Evolutionary conservation across 1,140 invertebrate species (phyloP), one percentile per base, ranked within the genome.

Genomic region (Rhynchophorus ferrugineus): DNA sequence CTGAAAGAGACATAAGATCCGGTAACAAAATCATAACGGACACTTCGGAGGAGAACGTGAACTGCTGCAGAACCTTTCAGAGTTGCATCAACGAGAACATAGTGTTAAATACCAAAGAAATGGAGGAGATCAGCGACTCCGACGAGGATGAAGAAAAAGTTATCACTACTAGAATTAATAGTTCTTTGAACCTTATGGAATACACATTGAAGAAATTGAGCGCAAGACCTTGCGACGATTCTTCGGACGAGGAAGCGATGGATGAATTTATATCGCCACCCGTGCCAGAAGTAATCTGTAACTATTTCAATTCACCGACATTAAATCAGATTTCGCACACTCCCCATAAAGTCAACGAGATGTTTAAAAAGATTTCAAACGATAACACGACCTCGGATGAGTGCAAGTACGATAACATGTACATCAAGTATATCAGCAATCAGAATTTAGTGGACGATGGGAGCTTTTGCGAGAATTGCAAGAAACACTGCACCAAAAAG

Each of bases 351-450:
- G 43, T 49, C 1, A 55, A 49, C 11, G 45, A 49, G 20, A 44
- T 48, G 46, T 55, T 55, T 16, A 33, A 49, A 19, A 49, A 44
- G 38, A 55, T 49, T 36, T 55, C 46, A 1, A 9, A 38, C 18
- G 52, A 54, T 35, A 47, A 20, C 13, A 18, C 42, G 11, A 19
- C 13, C 6, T 2, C 11, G 11, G 3, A 20, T 41, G 35, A n/a
- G n/a, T n/a, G n/a, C 3, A 14, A 3, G 3, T 3, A 36, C n/a
- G n/a, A 36, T 3, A 36, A 3, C n/a, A 36, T 36, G 3, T 36
- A 11, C 16, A 29, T 1, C 3, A 34, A 17, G 3, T n/a, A 18
- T n/a, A 18, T 8, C n/a, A 18, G 9, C 1, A n/a, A 17, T 41
- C 3, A 17, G 9, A 20, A 41, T 17, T 20, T 41, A 2, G 9